A percentile compares a stretch with the other conserved stretches of the same genome.
Evolutionary conservation across 2,888 invertebrate genomes (phyloP).

Genomic region (Hybos culiciformis): DNA sequence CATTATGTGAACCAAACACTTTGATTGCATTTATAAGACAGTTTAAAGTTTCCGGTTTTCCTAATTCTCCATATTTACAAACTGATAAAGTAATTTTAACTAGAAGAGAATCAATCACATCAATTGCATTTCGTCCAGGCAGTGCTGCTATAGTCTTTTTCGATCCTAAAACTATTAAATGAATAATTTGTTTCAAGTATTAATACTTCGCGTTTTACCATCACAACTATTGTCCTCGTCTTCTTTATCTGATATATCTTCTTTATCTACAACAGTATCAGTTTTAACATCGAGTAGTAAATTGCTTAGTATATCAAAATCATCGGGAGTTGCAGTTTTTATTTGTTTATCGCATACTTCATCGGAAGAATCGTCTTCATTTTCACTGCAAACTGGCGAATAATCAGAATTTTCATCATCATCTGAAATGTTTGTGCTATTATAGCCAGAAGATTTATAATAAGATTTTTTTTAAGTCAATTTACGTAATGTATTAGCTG

Average conservation of each 20-base stretch:
- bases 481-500: constrained; percentile 17
- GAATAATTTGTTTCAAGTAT: not conserved
- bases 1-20: constrained; percentile 27
- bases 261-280: constrained; percentile 26
- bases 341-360: constrained; percentile 18
- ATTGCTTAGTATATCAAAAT: constrained; percentile 28
- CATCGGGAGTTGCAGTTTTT: constrained; percentile 12
- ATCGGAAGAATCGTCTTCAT: constrained; percentile 23
- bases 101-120: constrained; percentile 30
- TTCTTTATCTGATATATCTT: constrained; percentile 29
- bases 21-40: constrained; percentile 29
- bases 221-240: constrained; percentile 28
- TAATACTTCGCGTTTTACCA: constrained; percentile 17
- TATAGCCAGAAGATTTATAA: not conserved
- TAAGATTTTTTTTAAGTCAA: not conserved
- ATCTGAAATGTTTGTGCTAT: constrained; percentile 7
- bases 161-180: not conserved
- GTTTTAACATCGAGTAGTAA: constrained; percentile 25
- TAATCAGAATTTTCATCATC: constrained; percentile 24
- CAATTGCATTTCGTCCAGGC: constrained; percentile 7
- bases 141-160: not conserved
- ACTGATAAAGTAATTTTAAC: constrained; percentile 28
- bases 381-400: constrained; percentile 36
- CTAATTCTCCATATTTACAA: constrained; percentile 28
- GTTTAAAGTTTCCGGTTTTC: constrained; percentile 30